These are phyloP conservation scores for Xiphorhynchus elegans DNA, from an alignment of 2,113 vertebrate species.

Conservation along the genomic window DNA sequence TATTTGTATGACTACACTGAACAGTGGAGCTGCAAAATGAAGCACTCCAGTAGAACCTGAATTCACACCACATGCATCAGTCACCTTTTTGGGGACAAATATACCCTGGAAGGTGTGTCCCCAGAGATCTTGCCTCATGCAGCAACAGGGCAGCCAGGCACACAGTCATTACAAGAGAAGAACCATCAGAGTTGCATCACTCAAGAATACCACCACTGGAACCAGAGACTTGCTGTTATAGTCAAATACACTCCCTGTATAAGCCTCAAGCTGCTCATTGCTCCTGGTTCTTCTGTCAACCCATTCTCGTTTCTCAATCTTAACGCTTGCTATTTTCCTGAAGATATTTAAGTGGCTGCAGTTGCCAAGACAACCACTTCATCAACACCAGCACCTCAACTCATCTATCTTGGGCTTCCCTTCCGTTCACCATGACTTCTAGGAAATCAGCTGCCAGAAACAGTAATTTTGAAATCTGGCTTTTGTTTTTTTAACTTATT, in stretches of 20 bases:
- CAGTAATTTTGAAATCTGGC: neutral
- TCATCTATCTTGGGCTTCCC: conserved; percentile 55
- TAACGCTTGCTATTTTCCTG: conserved; percentile 39
- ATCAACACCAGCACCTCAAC: conserved; percentile 48
- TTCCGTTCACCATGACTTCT: conserved; percentile 12
- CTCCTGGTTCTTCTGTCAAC: neutral
- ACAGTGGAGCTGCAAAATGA: neutral
- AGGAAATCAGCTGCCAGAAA: conserved; percentile 18
- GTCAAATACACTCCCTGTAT: neutral
- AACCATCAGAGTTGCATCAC: neutral
- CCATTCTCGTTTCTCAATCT: neutral
- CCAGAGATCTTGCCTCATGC: neutral
- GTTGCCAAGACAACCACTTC: conserved; percentile 51
- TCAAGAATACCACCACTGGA: neutral
- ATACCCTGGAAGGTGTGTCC: neutral
- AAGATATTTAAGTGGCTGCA: conserved; percentile 57
- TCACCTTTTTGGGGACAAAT: neutral
- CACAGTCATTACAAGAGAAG: neutral
- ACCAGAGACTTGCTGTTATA: neutral
- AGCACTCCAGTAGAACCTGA: neutral
- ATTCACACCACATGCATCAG: neutral
- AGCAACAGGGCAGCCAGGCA: neutral
- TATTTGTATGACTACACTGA: neutral
- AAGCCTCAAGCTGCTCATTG: neutral
- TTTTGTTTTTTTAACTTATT: neutral